Conservation (phyloP, 2,888 invertebrate genomes). For the Uloborus plumipes region DNA sequence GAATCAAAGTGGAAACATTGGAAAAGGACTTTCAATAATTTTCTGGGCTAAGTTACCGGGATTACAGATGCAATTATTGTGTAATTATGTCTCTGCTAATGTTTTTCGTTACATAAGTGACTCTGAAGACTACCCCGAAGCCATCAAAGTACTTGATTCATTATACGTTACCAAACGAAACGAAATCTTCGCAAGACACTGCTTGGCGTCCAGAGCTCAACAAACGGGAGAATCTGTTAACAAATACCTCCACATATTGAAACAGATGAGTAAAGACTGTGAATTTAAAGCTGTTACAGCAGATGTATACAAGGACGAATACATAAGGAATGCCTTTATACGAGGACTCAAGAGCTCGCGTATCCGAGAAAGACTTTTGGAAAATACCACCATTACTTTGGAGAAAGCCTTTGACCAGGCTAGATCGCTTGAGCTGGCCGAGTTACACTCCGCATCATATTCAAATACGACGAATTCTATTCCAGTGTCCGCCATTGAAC, state of each 20-base stretch:
- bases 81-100: too few relatives aligned
- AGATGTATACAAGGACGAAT: conserved; percentile 7
- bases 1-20: too few relatives aligned
- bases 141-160: too few relatives aligned
- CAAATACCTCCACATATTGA: conserved; percentile 7
- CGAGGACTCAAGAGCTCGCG: neutral
- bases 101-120: too few relatives aligned
- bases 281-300: neutral
- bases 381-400: conserved; percentile 4
- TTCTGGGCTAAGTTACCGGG: too few relatives aligned
- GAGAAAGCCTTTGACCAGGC: conserved; percentile 9
- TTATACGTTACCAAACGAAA: neutral
- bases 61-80: too few relatives aligned
- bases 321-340: conserved; percentile 3
- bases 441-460: conserved; percentile 8
- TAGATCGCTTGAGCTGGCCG: conserved; percentile 3
- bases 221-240: neutral
- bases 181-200: conserved; percentile 8
- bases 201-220: neutral
- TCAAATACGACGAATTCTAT: too few relatives aligned
- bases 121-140: too few relatives aligned
- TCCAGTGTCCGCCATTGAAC: too few relatives aligned
- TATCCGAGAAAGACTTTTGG: neutral
- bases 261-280: conserved; percentile 17
- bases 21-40: too few relatives aligned